phyloP scores from a whole-genome alignment of 2,113 vertebrate species.

The Isichthys henryi region DNA sequence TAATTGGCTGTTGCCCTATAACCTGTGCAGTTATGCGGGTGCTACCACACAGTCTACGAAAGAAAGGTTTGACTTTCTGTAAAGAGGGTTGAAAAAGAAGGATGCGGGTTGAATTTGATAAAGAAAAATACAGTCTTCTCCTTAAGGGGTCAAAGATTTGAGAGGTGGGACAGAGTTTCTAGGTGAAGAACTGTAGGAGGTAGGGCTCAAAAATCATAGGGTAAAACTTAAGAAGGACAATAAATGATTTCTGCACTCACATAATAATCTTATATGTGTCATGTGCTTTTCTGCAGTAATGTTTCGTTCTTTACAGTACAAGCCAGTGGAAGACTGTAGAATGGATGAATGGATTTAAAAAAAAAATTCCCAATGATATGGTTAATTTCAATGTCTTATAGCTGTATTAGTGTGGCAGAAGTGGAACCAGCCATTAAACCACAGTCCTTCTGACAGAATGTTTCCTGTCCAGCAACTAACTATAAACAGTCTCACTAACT shows the following conservation, averaged over 20 bases:
- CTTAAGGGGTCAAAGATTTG: background rate
- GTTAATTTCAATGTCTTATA: background rate
- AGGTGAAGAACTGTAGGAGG: background rate
- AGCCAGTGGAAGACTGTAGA: background rate
- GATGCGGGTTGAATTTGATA: background rate
- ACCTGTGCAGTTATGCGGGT: background rate
- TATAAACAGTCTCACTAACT: slow-evolving; percentile 10
- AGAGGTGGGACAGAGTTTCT: background rate
- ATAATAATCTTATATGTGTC: background rate
- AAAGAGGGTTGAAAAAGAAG: background rate
- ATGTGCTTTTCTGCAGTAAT: no score
- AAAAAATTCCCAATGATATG: background rate
- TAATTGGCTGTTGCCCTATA: background rate
- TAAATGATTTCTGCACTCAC: background rate
- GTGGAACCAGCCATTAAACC: background rate
- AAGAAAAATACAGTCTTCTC: background rate
- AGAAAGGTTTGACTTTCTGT: background rate
- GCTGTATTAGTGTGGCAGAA: background rate
- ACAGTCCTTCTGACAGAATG: slow-evolving; percentile 5
- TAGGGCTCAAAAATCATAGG: background rate
- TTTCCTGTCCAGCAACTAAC: slow-evolving; percentile 30
- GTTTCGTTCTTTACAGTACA: background rate
- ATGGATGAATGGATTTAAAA: background rate
- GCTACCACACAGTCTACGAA: background rate
- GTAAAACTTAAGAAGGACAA: background rate